Base-by-base conservation (phyloP, 2,888 invertebrate genomes). In the Parapristionchus giblindavisi region DNA sequence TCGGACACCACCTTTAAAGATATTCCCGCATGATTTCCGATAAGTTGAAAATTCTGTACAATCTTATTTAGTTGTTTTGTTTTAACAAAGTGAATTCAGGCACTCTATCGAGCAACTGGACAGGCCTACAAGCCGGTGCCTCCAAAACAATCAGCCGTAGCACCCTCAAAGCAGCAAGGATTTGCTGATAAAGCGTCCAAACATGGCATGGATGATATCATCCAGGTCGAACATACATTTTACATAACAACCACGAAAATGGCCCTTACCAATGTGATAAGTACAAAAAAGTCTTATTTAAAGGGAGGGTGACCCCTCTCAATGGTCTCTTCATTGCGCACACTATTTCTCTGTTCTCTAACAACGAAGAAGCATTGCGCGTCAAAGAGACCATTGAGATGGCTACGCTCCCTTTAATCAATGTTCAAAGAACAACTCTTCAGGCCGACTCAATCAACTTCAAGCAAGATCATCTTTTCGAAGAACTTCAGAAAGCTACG, bases 181-280 rank as follows among this genome's bases (percentile, higher is more conserved):
- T 84, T 87, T 76, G 85, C 83, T 65, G 96, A 96, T 88, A 93
- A 96, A 89, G 98, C 98, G 48, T 92, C 95, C 76, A 99, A 99
- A 89, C 98, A 98, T 89, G 98, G 99, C 61, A 95, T 99, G 94
- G 99, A 99, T 89, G 98, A 99, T 90, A 97, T 94, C 89, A 98
- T 99, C 65, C 77, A 77, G 75, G 78, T 77, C 3, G 5, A n/a
- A n/a, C n/a, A n/a, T n/a, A n/a, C n/a, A 24, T 58, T 58, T 58
- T 17, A 58, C n/a, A 29, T 58, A 24, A 14, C 14, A 24, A 24
- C n/a, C 17, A 17, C 27, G 17, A 58, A 24, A 14, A 14, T 58
- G 17, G 60, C n/a, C n/a, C n/a, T 24, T n/a, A n/a, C n/a, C n/a
- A n/a, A n/a, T n/a, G n/a, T n/a, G n/a, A n/a, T n/a, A n/a, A n/a